phyloP scores from a whole-genome alignment of 2,797 vertebrate genomes.

The Fringilla coelebs region DNA sequence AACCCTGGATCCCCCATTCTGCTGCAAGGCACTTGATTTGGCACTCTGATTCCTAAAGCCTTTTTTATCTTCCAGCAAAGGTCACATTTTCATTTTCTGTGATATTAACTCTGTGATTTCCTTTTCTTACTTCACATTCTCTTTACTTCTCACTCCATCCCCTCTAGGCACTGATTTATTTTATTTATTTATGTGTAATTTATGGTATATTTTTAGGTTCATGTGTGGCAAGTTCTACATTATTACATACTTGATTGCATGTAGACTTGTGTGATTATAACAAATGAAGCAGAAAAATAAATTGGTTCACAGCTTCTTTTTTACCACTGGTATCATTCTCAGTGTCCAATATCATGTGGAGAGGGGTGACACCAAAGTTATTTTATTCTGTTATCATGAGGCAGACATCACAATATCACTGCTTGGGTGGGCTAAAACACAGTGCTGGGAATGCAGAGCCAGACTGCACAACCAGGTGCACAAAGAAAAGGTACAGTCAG shows the following conservation, averaged over 20 bases:
- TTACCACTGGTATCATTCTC: neutral
- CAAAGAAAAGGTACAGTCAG: neutral
- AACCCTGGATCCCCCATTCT: neutral
- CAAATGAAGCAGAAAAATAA: neutral
- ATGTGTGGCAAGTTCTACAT: neutral
- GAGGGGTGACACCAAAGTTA: neutral
- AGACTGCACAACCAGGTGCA: neutral
- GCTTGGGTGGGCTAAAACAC: neutral
- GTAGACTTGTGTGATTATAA: neutral
- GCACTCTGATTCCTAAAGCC: neutral
- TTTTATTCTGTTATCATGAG: too few relatives aligned
- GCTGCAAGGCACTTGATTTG: neutral
- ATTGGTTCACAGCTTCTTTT: neutral
- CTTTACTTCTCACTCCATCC: neutral
- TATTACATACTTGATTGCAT: neutral
- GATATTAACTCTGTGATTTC: neutral
- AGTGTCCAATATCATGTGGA: neutral
- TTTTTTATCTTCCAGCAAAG: neutral
- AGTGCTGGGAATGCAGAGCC: neutral
- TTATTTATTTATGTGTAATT: neutral
- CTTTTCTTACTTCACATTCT: neutral
- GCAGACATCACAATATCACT: neutral
- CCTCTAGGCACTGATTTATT: accelerated
- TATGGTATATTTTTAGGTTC: neutral
- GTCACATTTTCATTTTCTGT: neutral